Percentiles rank a stretch among this genome's conserved stretches.
Evolutionary conservation across 1,140 invertebrate genomes (phyloP).

Genomic region (Tetraneura akinire): DNA sequence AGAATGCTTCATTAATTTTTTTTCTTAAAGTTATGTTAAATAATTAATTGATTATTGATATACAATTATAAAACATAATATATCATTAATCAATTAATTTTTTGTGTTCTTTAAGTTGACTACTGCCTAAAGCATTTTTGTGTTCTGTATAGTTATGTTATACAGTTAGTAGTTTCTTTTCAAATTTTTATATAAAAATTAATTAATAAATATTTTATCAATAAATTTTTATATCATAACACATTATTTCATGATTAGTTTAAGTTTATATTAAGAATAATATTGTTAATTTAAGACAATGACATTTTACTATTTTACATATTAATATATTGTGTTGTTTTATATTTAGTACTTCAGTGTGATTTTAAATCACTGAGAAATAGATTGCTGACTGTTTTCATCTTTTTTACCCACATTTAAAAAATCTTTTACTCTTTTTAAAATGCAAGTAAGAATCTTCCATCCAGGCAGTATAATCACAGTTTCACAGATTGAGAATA

Average conservation of each 20-base stretch:
- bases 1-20: neutral
- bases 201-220: neutral
- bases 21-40: neutral
- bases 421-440: too few species aligned
- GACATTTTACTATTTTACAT: too few species aligned
- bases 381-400: too few species aligned
- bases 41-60: neutral
- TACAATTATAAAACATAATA: neutral
- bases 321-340: too few species aligned
- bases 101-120: conserved; percentile 12
- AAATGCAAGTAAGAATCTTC: too few species aligned
- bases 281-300: too few species aligned
- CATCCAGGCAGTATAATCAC: too few species aligned
- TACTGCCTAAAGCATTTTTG: neutral
- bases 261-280: too few species aligned
- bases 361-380: too few species aligned
- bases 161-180: neutral
- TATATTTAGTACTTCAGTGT: too few species aligned
- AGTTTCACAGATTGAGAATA: too few species aligned
- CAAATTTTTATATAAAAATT: conserved; percentile 8
- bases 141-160: conserved; percentile 7
- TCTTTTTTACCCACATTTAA: too few species aligned
- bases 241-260: neutral
- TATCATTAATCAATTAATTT: neutral
- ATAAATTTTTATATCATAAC: neutral